Conservation (phyloP, 2,113 vertebrate species). For the Corythornis madagascariensis region DNA sequence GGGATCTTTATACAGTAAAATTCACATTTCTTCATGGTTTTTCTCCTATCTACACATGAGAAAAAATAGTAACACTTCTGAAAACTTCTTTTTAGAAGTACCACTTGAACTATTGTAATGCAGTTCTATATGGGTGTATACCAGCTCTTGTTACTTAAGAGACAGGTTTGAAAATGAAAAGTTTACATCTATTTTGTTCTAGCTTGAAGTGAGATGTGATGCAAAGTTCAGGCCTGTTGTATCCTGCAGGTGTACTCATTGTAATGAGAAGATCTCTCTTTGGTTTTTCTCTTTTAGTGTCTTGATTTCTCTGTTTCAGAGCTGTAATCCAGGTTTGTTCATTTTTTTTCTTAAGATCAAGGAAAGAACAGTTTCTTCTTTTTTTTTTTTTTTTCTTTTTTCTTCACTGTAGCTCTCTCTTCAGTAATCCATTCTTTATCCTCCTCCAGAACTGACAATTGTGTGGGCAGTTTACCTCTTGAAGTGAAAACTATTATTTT, state of each 20-base stretch:
- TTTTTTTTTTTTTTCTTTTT: background rate
- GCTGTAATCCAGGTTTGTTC: background rate
- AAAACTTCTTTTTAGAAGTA: background rate
- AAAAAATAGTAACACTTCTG: background rate
- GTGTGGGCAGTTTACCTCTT: slow-evolving; percentile 51
- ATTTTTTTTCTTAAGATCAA: background rate
- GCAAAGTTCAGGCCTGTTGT: background rate
- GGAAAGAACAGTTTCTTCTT: background rate
- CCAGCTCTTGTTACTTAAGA: background rate
- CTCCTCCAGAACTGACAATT: slow-evolving; percentile 22
- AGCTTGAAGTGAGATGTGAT: background rate
- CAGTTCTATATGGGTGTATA: background rate
- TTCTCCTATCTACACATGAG: background rate
- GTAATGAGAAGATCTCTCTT: background rate
- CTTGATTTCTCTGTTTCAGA: background rate
- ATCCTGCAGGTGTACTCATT: background rate
- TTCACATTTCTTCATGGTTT: background rate
- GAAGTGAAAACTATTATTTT: slow-evolving; percentile 56
- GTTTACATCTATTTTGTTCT: background rate
- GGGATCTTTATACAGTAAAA: background rate
- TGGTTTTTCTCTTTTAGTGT: background rate
- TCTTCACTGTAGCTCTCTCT: background rate
- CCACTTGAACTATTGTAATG: background rate
- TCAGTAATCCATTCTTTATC: background rate
- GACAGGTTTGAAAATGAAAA: background rate